phyloP scores from a whole-genome alignment of 2,113 vertebrate species.

The Sigmodon hispidus region DNA sequence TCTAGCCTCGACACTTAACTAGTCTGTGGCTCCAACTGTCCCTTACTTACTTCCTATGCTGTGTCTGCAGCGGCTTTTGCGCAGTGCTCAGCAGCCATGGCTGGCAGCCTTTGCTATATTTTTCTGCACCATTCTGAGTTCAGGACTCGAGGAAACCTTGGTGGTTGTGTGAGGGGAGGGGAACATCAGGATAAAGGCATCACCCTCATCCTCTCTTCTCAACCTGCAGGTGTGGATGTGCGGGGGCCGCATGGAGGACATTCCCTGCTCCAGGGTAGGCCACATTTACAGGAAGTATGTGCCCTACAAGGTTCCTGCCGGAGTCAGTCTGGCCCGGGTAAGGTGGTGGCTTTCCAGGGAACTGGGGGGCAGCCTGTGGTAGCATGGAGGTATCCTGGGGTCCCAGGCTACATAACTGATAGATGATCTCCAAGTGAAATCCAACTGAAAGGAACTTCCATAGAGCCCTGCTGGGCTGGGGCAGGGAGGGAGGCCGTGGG shows the following conservation, averaged over 20 bases:
- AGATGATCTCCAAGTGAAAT: not conserved
- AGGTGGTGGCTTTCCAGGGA: constrained; percentile 59
- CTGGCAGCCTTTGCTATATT: not conserved
- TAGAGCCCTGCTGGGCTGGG: not conserved
- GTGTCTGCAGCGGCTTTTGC: not conserved
- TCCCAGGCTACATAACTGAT: not conserved
- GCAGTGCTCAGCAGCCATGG: accelerated
- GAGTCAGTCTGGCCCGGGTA: constrained; percentile 95
- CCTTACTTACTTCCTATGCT: not conserved
- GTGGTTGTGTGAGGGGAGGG: not conserved
- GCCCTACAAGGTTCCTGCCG: constrained; percentile 97
- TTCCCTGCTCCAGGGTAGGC: constrained; percentile 96
- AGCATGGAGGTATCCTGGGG: not conserved
- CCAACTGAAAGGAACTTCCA: not conserved
- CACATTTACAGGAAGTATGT: constrained; percentile 99
- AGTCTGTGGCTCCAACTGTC: not conserved
- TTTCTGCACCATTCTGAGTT: not conserved
- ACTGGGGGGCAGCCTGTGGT: not conserved
- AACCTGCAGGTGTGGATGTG: constrained; percentile 91
- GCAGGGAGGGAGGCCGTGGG: not conserved
- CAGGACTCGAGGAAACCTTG: not conserved
- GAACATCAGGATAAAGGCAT: not conserved
- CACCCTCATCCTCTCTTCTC: constrained; percentile 3
- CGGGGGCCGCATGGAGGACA: constrained; percentile 90
- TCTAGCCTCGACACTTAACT: not conserved